Conservation (phyloP, 2,797 vertebrate species). For the Morelia viridis region DNA sequence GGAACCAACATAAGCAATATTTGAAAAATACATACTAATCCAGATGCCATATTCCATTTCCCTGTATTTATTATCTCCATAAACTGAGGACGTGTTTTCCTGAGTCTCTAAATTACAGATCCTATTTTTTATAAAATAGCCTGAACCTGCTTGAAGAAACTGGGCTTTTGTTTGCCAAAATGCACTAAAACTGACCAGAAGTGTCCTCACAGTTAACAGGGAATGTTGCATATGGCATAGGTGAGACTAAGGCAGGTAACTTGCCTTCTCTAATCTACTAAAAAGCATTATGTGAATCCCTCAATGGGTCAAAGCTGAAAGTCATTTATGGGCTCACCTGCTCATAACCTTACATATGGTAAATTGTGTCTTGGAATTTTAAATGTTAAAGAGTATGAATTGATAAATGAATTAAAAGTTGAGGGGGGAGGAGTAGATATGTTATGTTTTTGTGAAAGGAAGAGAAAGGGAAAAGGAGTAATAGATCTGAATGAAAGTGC, state of each 20-base stretch:
- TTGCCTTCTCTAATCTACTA: background rate
- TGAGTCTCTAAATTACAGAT: too few relatives aligned
- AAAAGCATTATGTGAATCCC: background rate
- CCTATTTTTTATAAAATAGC: too few relatives aligned
- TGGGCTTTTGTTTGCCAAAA: too few relatives aligned
- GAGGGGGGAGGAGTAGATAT: background rate
- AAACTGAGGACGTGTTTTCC: too few relatives aligned
- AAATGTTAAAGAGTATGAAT: background rate
- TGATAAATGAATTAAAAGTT: background rate
- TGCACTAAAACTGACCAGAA: background rate
- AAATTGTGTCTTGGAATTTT: background rate
- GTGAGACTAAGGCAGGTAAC: background rate
- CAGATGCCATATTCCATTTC: too few relatives aligned
- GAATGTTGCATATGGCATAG: background rate
- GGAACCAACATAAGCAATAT: too few relatives aligned
- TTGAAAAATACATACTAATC: too few relatives aligned
- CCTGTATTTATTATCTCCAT: too few relatives aligned
- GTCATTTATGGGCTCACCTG: background rate
- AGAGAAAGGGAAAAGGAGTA: too few relatives aligned
- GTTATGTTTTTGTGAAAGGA: background rate
- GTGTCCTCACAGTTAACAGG: background rate
- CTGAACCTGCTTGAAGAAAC: too few relatives aligned
- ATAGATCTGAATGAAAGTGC: too few relatives aligned
- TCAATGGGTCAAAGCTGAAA: background rate
- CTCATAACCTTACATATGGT: background rate